phyloP scores from a whole-genome alignment of 1,140 invertebrate species.

The Bradynema listronoti region DNA sequence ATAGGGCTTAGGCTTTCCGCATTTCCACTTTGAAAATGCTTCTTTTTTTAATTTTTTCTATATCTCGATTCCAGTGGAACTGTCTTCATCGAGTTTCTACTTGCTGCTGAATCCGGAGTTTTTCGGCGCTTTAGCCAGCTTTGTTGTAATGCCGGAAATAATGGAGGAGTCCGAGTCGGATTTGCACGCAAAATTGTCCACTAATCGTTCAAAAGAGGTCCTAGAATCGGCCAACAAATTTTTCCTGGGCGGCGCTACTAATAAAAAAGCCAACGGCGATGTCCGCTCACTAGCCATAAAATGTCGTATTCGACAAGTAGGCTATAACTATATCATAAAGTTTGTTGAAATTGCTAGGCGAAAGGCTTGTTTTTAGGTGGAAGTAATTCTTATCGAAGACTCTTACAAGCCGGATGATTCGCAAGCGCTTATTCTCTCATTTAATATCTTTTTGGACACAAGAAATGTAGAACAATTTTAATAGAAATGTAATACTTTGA shows the following conservation, averaged over 20 bases:
- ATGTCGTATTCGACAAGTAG: conserved; percentile 75
- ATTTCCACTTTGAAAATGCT: too few species aligned
- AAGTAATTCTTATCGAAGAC: conserved; percentile 85
- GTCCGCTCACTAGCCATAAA: conserved; percentile 68
- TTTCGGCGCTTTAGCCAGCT: conserved; percentile 43
- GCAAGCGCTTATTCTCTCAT: conserved; percentile 81
- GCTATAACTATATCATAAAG: too few species aligned
- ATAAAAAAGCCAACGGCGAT: conserved; percentile 32
- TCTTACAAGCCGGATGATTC: conserved; percentile 71
- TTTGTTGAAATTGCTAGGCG: too few species aligned
- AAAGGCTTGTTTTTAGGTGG: too few species aligned
- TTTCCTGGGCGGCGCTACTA: background rate
- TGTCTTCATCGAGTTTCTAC: conserved; percentile 50
- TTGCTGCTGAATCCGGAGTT: conserved; percentile 53
- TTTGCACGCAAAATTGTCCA: too few species aligned
- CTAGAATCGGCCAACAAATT: background rate
- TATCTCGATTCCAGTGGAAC: conserved; percentile 35
- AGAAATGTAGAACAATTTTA: conserved; percentile 16
- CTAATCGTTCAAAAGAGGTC: background rate
- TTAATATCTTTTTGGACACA: conserved; percentile 60
- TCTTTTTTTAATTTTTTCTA: too few species aligned
- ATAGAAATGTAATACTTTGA: conserved; percentile 10
- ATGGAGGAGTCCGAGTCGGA: conserved; percentile 31
- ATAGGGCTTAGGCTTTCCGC: too few species aligned
- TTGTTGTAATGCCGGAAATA: conserved; percentile 43